These are phyloP conservation scores for Drosophila kikkawai DNA, from an alignment of 1,140 invertebrate species.

Conservation along the genomic window DNA sequence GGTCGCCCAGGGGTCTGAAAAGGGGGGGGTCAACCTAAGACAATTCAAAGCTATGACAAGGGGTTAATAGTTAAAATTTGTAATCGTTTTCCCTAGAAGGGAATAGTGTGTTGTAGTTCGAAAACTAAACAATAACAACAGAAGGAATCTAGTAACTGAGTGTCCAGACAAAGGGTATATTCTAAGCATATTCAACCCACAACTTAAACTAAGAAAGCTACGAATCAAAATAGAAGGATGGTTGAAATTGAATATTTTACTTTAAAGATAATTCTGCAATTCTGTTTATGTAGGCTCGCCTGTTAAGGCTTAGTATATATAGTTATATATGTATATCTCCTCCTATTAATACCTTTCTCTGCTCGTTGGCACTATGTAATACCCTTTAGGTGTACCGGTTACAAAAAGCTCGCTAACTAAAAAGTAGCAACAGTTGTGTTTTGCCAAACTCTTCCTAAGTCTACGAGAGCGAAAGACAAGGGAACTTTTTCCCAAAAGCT, in stretches of 20 bases:
- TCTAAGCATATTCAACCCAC: too few relatives aligned
- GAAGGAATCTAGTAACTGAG: background rate
- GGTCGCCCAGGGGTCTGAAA: background rate
- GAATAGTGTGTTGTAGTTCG: background rate
- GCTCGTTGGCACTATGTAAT: background rate
- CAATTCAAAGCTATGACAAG: slow-evolving; percentile 11
- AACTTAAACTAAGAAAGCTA: too few relatives aligned
- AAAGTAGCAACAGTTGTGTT: slow-evolving; percentile 70
- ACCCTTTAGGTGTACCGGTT: background rate
- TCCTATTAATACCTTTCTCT: too few relatives aligned
- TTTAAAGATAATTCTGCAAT: too few relatives aligned
- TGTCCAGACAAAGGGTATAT: background rate
- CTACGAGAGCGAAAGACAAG: background rate
- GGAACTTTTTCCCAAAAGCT: slow-evolving; percentile 10
- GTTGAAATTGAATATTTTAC: background rate
- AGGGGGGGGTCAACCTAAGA: background rate
- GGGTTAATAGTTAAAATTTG: slow-evolving; percentile 8
- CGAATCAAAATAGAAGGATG: too few relatives aligned
- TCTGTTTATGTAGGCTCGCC: too few relatives aligned
- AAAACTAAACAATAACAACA: background rate
- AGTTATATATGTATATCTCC: too few relatives aligned
- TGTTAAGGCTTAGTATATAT: too few relatives aligned
- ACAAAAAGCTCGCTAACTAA: slow-evolving; percentile 35
- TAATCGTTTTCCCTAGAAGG: slow-evolving; percentile 15
- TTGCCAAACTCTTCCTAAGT: background rate